Evolutionary conservation across 2,113 vertebrate species (phyloP), one percentile per base, ranked within the genome.

Genomic region (Oncorhynchus mykiss): DNA sequence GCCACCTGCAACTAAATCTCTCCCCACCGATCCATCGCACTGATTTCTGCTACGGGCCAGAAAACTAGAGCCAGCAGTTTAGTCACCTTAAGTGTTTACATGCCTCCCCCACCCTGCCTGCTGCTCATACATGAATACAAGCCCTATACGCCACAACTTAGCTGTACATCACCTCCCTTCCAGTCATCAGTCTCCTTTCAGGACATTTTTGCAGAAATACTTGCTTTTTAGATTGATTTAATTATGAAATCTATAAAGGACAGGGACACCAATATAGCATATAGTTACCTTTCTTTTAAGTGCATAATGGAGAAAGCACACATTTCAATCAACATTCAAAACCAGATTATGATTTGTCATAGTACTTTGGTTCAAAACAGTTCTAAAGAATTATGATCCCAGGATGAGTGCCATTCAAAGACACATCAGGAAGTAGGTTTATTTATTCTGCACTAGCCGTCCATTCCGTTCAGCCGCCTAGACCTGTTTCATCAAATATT

Each of bases 1-100:
- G 97, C 96, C 96, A 96, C 93, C 93, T 88, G 92, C 93, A 94
- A 98, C 96, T 97, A 97, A 96, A 97, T 97, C 96, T 97, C 95
- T 96, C 93, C 93, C 91, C 87, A 90, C 93, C 94, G 93, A 97
- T 97, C 96, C 96, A 97, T 98, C 90, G 94, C 91, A 94, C 94
- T 91, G 94, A 95, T 94, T 96, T 95, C 95, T 94, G 95, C 93
- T 84, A 88, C 77, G 81, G 85, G 95, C 88, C 90, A 91, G 92
- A 95, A 95, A 94, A 90, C 89, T 87, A 72, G 82, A 91, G 91
- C 89, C 91, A 92, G 90, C 91, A 90, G 82, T 90, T 92, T 90
- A 91, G 90, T 92, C 90, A 92, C 91, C 91, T 94, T 88, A 88
- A 86, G 86, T 87, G 87, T 88, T 88, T 78, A 69, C n/a, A 25